A percentile compares a stretch with the other conserved stretches of the same genome.
These are phyloP conservation scores for Lottia scabra DNA, from an alignment of 2,888 invertebrate species.

Conservation along the genomic window DNA sequence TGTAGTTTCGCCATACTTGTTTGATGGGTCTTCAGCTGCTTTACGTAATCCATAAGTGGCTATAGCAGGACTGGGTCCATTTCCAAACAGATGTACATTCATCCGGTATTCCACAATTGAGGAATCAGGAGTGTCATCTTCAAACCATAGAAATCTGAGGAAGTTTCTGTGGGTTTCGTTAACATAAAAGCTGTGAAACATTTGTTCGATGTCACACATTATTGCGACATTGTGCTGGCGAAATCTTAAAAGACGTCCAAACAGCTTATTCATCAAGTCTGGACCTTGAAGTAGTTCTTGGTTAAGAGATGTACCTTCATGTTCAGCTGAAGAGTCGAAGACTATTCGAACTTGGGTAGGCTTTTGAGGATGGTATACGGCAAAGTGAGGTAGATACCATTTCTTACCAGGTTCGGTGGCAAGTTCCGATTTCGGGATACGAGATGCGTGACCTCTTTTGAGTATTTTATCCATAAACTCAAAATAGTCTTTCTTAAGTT, in stretches of 20 bases:
- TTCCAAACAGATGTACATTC: slow-evolving; percentile 27
- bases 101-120: slow-evolving; percentile 20
- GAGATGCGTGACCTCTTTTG: neutral
- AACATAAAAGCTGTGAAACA: slow-evolving; percentile 14
- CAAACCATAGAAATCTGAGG: slow-evolving; percentile 25
- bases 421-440: neutral
- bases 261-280: slow-evolving; percentile 20
- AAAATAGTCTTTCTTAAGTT: neutral
- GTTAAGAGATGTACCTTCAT: slow-evolving; percentile 19
- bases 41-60: slow-evolving; percentile 21
- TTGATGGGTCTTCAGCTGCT: slow-evolving; percentile 11
- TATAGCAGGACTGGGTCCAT: slow-evolving; percentile 20
- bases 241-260: slow-evolving; percentile 22
- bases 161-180: slow-evolving; percentile 14
- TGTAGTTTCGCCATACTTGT: slow-evolving; percentile 14
- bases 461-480: neutral
- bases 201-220: slow-evolving; percentile 21
- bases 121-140: slow-evolving; percentile 15
- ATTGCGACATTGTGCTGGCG: slow-evolving; percentile 19
- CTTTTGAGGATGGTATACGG: neutral
- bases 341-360: slow-evolving; percentile 12
- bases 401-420: neutral
- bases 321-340: slow-evolving; percentile 21
- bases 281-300: slow-evolving; percentile 21
- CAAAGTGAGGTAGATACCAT: neutral